phyloP scores from a whole-genome alignment of 2,888 invertebrate species.

The Podabrus alpinus region DNA sequence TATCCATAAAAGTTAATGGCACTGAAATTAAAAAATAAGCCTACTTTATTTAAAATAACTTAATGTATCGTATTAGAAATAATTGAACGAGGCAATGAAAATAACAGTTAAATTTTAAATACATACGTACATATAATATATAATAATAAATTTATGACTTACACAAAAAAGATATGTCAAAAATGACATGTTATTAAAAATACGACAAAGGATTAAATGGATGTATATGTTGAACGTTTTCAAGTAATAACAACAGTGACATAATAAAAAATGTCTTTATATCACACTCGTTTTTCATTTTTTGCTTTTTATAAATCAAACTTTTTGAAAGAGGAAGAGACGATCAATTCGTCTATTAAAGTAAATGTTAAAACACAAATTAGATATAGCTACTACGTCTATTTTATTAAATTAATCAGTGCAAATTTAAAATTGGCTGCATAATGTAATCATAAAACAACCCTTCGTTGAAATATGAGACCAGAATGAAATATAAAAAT shows the following conservation, averaged over 20 bases:
- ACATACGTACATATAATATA: not conserved
- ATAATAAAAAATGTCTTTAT: constrained; percentile 2
- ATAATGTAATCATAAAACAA: not conserved
- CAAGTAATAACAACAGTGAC: not conserved
- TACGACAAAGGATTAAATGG: not conserved
- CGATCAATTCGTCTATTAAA: not conserved
- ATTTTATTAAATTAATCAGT: not conserved
- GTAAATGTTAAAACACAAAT: not conserved
- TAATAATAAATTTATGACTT: not conserved
- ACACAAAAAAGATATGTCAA: not conserved
- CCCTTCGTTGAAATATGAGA: not conserved
- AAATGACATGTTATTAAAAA: constrained; percentile 1
- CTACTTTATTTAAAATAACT: not conserved
- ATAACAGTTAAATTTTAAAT: not conserved
- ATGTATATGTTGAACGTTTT: not conserved
- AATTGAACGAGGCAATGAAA: not conserved
- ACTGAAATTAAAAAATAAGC: constrained; percentile 51
- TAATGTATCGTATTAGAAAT: not conserved
- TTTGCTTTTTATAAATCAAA: not conserved
- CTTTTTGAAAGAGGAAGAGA: not conserved
- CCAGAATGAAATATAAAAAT: not conserved
- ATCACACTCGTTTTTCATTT: not conserved
- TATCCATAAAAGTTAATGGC: constrained; percentile 62
- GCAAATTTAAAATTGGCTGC: not conserved
- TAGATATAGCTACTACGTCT: not conserved